A percentile compares a stretch with the other conserved stretches of the same genome.
Evolutionary conservation across 2,113 vertebrate species (phyloP).

Genomic region (Balaenoptera acutorostrata): DNA sequence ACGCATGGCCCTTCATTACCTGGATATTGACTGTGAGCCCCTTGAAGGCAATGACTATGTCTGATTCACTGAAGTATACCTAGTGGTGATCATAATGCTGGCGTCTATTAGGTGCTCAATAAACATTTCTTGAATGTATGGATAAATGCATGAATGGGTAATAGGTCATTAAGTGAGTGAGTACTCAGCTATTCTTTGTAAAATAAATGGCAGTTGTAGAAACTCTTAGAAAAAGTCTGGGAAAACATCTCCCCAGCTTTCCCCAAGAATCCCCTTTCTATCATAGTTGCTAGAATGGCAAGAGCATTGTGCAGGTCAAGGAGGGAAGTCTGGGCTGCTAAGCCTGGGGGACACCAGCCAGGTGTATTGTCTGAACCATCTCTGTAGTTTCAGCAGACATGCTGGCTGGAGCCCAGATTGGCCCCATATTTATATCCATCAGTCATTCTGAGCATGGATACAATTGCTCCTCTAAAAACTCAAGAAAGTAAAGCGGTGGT

Average conservation of each 20-base stretch:
- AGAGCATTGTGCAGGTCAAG: background rate
- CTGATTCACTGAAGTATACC: background rate
- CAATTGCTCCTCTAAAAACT: background rate
- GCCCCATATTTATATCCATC: background rate
- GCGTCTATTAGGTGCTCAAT: background rate
- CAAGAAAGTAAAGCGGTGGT: background rate
- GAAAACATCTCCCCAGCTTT: background rate
- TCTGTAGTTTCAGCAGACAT: background rate
- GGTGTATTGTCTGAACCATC: background rate
- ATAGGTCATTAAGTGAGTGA: background rate
- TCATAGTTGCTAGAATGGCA: background rate
- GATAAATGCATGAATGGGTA: background rate
- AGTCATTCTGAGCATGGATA: background rate
- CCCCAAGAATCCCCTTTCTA: background rate
- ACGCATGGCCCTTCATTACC: background rate
- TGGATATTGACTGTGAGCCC: background rate
- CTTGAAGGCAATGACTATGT: background rate
- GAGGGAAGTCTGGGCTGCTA: background rate
- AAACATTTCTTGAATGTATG: background rate
- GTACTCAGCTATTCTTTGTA: background rate
- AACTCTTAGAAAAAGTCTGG: background rate
- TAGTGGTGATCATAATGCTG: too few relatives aligned
- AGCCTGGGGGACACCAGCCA: background rate
- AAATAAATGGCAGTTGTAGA: background rate
- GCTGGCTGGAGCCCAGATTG: background rate